These are phyloP conservation scores for Lasioglossum figueresi DNA, from an alignment of 2,888 invertebrate genomes.

Conservation along the genomic window DNA sequence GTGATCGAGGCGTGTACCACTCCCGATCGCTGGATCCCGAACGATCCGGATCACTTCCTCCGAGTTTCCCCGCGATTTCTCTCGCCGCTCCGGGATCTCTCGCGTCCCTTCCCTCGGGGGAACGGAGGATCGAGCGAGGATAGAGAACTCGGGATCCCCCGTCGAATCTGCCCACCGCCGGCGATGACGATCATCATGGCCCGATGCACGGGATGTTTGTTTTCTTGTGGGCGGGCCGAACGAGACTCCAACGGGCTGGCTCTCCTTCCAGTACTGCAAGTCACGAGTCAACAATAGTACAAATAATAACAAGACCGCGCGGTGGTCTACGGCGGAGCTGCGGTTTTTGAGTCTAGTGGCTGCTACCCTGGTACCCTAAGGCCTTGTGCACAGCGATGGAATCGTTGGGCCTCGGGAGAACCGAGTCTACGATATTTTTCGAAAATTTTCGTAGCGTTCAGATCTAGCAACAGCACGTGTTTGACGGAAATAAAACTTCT, in stretches of 20 bases:
- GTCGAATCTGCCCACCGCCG: constrained; percentile 8
- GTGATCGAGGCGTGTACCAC: constrained; percentile 30
- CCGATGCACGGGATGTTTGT: constrained; percentile 75
- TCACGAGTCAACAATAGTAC: constrained; percentile 84
- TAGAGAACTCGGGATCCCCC: not conserved
- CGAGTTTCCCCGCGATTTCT: constrained; percentile 6
- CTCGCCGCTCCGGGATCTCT: constrained; percentile 4
- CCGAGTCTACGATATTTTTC: not conserved
- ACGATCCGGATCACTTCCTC: constrained; percentile 4
- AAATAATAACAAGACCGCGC: constrained; percentile 82
- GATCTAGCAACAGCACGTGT: no score
- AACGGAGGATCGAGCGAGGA: not conserved
- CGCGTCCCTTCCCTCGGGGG: not conserved
- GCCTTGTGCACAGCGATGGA: constrained; percentile 69
- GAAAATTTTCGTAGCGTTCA: not conserved
- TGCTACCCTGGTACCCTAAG: constrained; percentile 76
- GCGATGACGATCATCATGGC: constrained; percentile 50
- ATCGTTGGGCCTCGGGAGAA: not conserved
- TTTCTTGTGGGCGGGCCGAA: constrained; percentile 79
- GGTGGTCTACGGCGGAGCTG: constrained; percentile 71
- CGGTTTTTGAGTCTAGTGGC: constrained; percentile 75
- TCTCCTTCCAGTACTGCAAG: constrained; percentile 77
- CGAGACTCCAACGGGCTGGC: constrained; percentile 63
- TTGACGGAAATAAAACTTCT: no score
- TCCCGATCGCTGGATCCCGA: constrained; percentile 16